A percentile compares a stretch with the other conserved stretches of the same genome.
phyloP scores from a whole-genome alignment of 2,797 vertebrate species.

The Liparis tanakae region DNA sequence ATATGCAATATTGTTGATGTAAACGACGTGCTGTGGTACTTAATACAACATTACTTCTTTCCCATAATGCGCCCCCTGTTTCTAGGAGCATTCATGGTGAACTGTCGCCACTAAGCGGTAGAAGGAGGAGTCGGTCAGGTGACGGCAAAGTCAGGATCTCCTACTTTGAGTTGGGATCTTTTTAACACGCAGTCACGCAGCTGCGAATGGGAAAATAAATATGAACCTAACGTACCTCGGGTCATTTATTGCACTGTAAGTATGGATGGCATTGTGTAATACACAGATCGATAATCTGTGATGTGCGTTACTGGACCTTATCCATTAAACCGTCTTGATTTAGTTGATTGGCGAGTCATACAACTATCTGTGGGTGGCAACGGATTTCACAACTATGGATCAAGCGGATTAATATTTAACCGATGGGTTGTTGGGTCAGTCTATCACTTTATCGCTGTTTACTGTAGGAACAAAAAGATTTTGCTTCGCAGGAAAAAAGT shows the following conservation, averaged over 20 bases:
- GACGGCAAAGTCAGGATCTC: not conserved
- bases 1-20: not conserved
- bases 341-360: not conserved
- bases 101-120: slow-evolving; percentile 36
- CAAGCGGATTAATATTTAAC: not conserved
- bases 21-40: not conserved
- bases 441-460: not conserved
- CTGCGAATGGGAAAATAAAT: not conserved
- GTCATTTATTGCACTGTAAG: not conserved
- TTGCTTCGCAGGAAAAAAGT: not conserved
- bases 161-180: not conserved
- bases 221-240: not conserved
- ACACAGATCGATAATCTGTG: not conserved
- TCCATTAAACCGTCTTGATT: not conserved
- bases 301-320: too few species aligned
- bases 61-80: not conserved
- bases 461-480: not conserved
- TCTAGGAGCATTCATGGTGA: slow-evolving; percentile 16
- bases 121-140: not conserved
- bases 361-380: not conserved
- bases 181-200: not conserved
- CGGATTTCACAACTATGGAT: not conserved
- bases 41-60: not conserved
- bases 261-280: not conserved
- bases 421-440: not conserved